A percentile compares a stretch with the other conserved stretches of the same genome.
These are phyloP conservation scores for Hydrolagus colliei DNA, from an alignment of 2,797 vertebrate genomes.

Conservation along the genomic window DNA sequence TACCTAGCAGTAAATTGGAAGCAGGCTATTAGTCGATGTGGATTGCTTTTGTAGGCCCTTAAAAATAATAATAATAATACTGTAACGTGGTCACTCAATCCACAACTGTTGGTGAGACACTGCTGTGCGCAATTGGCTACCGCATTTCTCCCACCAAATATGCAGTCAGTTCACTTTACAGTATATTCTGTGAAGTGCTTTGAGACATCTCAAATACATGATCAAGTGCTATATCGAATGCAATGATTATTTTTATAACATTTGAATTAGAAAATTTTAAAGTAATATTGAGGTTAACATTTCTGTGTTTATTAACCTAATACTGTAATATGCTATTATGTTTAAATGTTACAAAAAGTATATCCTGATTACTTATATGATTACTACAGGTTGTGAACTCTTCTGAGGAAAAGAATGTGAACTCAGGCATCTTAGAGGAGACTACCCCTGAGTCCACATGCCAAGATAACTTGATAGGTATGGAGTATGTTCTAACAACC, in stretches of 20 bases:
- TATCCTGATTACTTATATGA: neutral
- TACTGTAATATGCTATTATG: neutral
- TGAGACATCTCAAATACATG: too few relatives aligned
- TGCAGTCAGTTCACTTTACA: too few relatives aligned
- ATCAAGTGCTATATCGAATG: too few relatives aligned
- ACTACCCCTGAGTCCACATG: slow-evolving; percentile 56
- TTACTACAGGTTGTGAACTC: slow-evolving; percentile 1
- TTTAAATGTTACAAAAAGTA: neutral
- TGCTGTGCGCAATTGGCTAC: too few relatives aligned
- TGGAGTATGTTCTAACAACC: slow-evolving; percentile 34
- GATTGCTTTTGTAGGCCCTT: too few relatives aligned
- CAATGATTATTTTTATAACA: neutral
- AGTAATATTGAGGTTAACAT: neutral
- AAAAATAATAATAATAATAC: too few relatives aligned
- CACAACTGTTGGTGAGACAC: too few relatives aligned
- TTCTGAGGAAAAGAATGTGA: neutral
- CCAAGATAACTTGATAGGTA: slow-evolving; percentile 79
- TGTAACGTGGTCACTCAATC: too few relatives aligned
- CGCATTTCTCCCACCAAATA: too few relatives aligned
- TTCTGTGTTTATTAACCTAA: neutral
- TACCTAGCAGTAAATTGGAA: too few relatives aligned
- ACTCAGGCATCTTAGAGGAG: slow-evolving; percentile 61
- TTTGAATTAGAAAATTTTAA: neutral
- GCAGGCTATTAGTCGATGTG: too few relatives aligned
- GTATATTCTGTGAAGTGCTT: too few relatives aligned